Evolutionary conservation across 2,888 invertebrate species (phyloP).

Genomic region (Noctua pronuba): DNA sequence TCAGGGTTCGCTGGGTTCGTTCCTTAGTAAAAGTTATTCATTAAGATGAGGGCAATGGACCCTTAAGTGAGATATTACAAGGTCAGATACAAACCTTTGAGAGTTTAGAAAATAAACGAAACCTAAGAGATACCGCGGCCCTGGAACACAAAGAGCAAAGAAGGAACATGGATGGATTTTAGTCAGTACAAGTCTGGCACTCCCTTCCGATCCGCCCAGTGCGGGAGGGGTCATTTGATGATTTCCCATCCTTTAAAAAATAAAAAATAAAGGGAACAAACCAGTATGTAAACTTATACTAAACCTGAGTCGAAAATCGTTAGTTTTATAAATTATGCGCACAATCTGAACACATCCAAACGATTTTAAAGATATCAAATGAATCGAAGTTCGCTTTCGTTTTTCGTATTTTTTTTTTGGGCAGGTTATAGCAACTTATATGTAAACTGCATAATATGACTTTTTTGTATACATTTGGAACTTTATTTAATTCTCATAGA

Average conservation of each 20-base stretch:
- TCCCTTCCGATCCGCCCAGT: too few species aligned
- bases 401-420: neutral
- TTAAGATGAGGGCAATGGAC: neutral
- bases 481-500: neutral
- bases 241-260: too few species aligned
- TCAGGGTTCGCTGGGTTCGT: neutral
- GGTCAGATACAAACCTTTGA: neutral
- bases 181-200: too few species aligned
- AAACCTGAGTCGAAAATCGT: constrained; percentile 19
- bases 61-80: neutral
- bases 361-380: constrained; percentile 32
- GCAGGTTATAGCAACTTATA: neutral
- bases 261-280: neutral
- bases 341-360: constrained; percentile 19
- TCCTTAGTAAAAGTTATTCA: neutral
- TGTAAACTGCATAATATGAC: neutral
- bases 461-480: neutral
- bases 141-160: too few species aligned
- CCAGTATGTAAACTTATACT: constrained; percentile 14
- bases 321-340: constrained; percentile 38
- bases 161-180: too few species aligned
- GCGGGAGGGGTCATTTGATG: too few species aligned
- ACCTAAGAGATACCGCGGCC: too few species aligned
- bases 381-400: constrained; percentile 18
- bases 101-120: neutral